Evolutionary conservation across 2,797 vertebrate species (phyloP).

Genomic region (Ctenopoma kingsleyae): DNA sequence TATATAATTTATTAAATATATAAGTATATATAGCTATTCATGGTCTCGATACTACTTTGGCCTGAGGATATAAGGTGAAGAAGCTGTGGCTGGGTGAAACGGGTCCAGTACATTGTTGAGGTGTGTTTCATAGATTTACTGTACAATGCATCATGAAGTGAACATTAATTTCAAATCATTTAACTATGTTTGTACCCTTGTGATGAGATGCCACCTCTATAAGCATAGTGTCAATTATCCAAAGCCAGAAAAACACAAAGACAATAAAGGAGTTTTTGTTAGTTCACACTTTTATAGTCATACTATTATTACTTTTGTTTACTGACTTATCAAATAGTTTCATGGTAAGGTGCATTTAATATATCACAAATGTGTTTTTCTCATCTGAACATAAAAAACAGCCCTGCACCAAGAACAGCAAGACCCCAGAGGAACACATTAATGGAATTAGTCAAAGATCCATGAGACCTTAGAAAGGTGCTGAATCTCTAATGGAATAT

Average conservation of each 20-base stretch:
- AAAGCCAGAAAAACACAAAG: not conserved
- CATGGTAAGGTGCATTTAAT: not conserved
- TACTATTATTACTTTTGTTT: not conserved
- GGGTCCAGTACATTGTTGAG: too few species aligned
- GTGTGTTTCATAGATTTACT: too few species aligned
- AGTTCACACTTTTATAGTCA: not conserved
- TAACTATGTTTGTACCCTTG: not conserved
- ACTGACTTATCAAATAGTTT: not conserved
- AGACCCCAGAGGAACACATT: constrained; percentile 8
- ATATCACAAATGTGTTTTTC: not conserved
- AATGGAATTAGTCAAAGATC: constrained; percentile 18
- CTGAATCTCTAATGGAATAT: constrained; percentile 42
- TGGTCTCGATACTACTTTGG: too few species aligned
- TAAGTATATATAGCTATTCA: too few species aligned
- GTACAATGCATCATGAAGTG: too few species aligned
- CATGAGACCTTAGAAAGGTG: constrained; percentile 1
- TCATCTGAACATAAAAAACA: constrained; percentile 8
- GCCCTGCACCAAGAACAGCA: not conserved
- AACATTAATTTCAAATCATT: not conserved
- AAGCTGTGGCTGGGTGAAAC: too few species aligned
- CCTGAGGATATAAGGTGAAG: too few species aligned
- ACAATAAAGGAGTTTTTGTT: not conserved
- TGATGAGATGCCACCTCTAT: too few species aligned
- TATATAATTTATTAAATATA: too few species aligned
- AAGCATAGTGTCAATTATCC: not conserved